These are phyloP conservation scores for Mus spicilegus DNA, from an alignment of 2,113 vertebrate species.

Conservation along the genomic window DNA sequence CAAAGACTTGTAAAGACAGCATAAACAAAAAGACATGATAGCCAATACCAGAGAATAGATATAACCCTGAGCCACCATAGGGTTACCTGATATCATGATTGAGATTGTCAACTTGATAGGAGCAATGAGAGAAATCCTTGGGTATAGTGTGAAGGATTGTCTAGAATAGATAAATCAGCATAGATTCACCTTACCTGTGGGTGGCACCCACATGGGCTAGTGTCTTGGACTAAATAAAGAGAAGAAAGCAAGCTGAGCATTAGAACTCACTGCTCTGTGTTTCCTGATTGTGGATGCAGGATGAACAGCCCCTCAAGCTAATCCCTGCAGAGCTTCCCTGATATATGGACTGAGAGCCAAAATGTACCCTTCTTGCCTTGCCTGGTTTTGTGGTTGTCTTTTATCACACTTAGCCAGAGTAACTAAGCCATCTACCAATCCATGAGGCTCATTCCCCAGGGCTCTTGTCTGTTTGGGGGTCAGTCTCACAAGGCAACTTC, in stretches of 20 bases:
- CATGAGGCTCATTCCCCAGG: background rate
- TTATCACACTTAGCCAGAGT: too few species aligned
- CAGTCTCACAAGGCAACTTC: background rate
- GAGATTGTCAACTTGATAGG: background rate
- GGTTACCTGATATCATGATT: background rate
- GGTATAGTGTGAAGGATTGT: background rate
- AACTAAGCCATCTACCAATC: background rate
- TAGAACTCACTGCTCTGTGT: background rate
- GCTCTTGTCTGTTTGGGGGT: background rate
- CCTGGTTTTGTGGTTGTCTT: background rate
- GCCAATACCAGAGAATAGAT: rapidly evolving
- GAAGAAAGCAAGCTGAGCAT: background rate
- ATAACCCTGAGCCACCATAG: rapidly evolving
- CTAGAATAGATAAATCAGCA: background rate
- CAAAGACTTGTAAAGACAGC: background rate
- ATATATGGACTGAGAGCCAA: background rate
- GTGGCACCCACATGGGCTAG: background rate
- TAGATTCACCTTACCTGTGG: background rate
- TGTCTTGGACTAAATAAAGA: background rate
- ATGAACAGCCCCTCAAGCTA: background rate
- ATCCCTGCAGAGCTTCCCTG: background rate
- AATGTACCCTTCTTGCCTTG: background rate
- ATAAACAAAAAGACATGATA: background rate
- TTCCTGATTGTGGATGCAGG: background rate
- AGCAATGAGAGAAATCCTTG: background rate